These are phyloP conservation scores for Hartigia nigra DNA, from an alignment of 2,888 invertebrate genomes.

Conservation along the genomic window DNA sequence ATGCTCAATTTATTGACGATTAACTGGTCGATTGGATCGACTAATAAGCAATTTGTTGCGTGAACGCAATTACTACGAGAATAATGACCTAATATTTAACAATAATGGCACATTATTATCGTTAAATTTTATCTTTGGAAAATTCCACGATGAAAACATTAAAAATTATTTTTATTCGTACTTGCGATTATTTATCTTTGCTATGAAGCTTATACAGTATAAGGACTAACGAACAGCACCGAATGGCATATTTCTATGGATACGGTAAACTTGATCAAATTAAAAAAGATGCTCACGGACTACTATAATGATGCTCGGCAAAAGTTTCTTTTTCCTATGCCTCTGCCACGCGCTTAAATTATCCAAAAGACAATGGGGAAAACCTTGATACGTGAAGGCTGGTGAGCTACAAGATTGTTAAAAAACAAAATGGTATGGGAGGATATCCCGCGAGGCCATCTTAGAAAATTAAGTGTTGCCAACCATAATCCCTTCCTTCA, in stretches of 20 bases:
- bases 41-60: too few species aligned
- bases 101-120: background rate
- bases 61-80: too few species aligned
- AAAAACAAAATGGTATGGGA: background rate
- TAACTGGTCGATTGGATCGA: too few species aligned
- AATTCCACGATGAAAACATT: background rate
- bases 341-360: background rate
- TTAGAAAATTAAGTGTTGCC: slow-evolving; percentile 3
- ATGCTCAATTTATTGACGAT: too few species aligned
- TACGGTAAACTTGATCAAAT: background rate
- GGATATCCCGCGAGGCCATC: background rate
- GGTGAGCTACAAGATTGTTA: background rate
- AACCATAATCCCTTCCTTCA: background rate
- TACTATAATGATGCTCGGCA: background rate
- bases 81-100: too few species aligned
- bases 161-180: background rate
- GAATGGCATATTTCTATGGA: background rate
- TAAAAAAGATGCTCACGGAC: background rate
- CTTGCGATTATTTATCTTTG: background rate
- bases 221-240: background rate
- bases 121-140: background rate
- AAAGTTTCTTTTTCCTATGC: background rate
- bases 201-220: background rate
- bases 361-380: background rate
- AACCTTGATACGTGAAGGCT: background rate